A percentile compares a stretch with the other conserved stretches of the same genome.
These are phyloP conservation scores for Ellobius talpinus DNA, from an alignment of 2,113 vertebrate species.

Conservation along the genomic window DNA sequence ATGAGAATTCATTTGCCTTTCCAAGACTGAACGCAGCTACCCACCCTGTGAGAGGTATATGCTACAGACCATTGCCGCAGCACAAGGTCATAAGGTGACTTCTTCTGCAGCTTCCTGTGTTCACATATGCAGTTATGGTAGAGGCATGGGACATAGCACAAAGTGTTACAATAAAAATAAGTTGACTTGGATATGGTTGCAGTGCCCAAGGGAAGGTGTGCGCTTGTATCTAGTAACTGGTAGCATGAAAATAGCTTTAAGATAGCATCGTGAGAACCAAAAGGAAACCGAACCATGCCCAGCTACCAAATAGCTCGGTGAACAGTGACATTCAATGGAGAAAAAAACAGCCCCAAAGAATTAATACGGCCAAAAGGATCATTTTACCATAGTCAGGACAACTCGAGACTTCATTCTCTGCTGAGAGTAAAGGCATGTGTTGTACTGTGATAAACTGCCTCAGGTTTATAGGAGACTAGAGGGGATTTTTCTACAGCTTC, in stretches of 20 bases:
- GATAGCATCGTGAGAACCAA: neutral
- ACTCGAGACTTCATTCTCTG: too few relatives aligned
- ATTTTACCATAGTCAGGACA: neutral
- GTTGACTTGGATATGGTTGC: neutral
- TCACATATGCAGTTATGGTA: neutral
- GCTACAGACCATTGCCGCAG: neutral
- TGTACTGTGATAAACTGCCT: neutral
- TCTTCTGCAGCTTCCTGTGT: neutral
- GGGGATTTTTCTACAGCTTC: neutral
- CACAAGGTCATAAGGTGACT: fast-evolving
- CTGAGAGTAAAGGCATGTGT: fast-evolving
- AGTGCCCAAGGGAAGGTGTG: neutral
- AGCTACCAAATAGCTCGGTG: neutral
- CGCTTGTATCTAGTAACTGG: neutral
- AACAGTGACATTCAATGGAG: neutral
- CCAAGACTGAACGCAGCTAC: fast-evolving
- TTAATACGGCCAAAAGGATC: neutral
- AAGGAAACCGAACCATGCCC: neutral
- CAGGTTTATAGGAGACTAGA: neutral
- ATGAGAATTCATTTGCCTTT: neutral
- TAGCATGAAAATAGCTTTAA: neutral
- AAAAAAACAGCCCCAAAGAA: neutral
- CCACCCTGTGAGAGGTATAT: fast-evolving
- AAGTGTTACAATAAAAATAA: neutral
- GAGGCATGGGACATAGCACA: neutral